Evolutionary conservation across 2,113 vertebrate species (phyloP).

Genomic region (Emydocephalus ijimae): DNA sequence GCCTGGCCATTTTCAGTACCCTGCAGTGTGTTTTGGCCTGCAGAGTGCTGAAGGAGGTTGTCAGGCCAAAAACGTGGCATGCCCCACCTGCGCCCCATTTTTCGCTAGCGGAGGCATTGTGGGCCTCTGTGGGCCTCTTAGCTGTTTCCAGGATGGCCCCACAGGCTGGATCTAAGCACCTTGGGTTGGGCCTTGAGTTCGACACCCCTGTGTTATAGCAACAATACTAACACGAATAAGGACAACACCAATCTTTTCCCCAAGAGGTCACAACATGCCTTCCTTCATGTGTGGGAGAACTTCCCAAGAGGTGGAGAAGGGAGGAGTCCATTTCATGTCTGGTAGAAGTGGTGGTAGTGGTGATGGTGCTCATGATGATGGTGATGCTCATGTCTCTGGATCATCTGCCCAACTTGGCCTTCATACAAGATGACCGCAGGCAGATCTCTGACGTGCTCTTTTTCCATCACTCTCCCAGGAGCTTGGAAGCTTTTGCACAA

Average conservation of each 20-base stretch:
- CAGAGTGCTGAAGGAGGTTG: too few species aligned
- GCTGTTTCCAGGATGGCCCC: too few species aligned
- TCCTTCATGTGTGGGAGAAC: conserved; percentile 61
- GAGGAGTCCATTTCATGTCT: conserved; percentile 77
- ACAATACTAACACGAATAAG: conserved; percentile 62
- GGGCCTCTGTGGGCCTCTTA: too few species aligned
- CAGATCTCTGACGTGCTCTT: conserved; percentile 86
- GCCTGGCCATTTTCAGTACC: too few species aligned
- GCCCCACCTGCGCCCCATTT: too few species aligned
- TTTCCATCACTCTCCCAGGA: conserved; percentile 78
- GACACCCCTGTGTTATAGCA: conserved; percentile 44
- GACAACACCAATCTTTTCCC: conserved; percentile 57
- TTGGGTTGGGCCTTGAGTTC: too few species aligned
- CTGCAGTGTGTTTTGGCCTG: too few species aligned
- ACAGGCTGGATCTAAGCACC: too few species aligned
- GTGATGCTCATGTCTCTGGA: conserved; percentile 97
- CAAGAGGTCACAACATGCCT: conserved; percentile 34
- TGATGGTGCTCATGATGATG: conserved; percentile 98
- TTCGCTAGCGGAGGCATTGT: too few species aligned
- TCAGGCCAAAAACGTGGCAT: too few species aligned
- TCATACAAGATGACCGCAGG: conserved; percentile 86
- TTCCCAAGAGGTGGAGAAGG: conserved; percentile 19
- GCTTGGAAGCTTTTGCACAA: conserved; percentile 78
- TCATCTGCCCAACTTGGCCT: conserved; percentile 84
- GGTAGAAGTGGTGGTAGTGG: conserved; percentile 98